Base-by-base conservation (phyloP, 2,888 invertebrate species). In the Bellardia bayeri region DNA sequence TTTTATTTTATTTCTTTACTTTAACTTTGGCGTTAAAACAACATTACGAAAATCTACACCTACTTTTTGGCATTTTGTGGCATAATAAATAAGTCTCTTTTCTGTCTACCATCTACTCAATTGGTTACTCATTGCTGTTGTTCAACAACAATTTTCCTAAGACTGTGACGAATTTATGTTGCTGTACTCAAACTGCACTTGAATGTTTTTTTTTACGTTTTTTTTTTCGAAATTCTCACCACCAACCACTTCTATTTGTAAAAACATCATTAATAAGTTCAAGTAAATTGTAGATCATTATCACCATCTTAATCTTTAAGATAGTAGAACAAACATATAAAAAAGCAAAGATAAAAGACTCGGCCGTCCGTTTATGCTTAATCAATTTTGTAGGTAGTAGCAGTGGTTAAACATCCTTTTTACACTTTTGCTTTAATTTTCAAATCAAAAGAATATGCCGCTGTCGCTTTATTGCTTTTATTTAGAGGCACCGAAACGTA, bases 331-430 rank as follows among this genome's bases (percentile, higher is more conserved):
- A 72, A 72, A 54, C 11, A 37, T 2, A 56, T 11, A 14, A 61
- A 66, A 40, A 54, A 42, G n/a, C 23, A 23, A 58, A 81, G 69
- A 85, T 85, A 75, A 85, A 85, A 85, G 74, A 49, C 9, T 14
- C n/a, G 4, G 49, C 64, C 71, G 83, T 14, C 72, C 49, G 51
- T 87, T 76, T 79, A 82, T 85, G 82, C 64, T 71, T 85, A 87
- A 87, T 85, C 87, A 82, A 82, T 85, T 81, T 49, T 68, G 69
- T 87, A 87, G 87, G 85, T 85, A 87, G 87, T 58, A 85, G 75
- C 82, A 71, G 79, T 85, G 79, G 64, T 75, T 87, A 85, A 85
- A 87, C 71, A 87, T 87, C 87, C 87, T 85, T 87, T 87, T 85
- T 87, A 87, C 82, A 87, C 87, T 85, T 42, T 79, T 69, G 56